Evolutionary conservation across 2,888 invertebrate genomes (phyloP), one percentile per base, ranked within the genome.

Genomic region (Hypomecis atomaria): DNA sequence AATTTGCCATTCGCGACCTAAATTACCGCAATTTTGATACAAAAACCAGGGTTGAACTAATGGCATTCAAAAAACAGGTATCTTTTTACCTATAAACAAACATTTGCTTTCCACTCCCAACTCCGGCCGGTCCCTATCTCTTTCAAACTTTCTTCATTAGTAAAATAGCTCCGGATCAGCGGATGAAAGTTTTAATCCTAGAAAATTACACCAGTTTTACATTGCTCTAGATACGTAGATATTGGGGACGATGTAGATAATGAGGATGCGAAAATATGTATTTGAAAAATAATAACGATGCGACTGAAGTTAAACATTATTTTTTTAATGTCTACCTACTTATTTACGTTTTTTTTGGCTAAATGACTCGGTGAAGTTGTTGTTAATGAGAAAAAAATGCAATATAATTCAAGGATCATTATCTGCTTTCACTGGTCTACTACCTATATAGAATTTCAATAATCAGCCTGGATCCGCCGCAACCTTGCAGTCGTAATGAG

Each of bases 171-270:
- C 73, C 71, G 69, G 76, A 67, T 72, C 68, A 66, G 54, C 23
- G 71, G 71, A 70, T 71, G 50, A 75, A 81, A 84, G 76, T 83
- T 84, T 78, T 81, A 82, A 83, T 82, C 82, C 77, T 60, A 77
- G 75, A 77, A 81, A 79, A 82, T 83, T 79, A 75, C 76, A 67
- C 59, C 72, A 71, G 77, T 82, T 77, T 81, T 78, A 82, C 76
- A 69, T 70, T 62, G 37, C 11, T n/a, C 10, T 40, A 11, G 37
- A 10, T 36, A 45, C 5, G 5, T 7, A 10, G 34, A 23, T 1
- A 10, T 43, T 11, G 6, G 11, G 36, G 13, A 55, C n/a, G 5
- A 42, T 48, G 4, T 34, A 6, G 5, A 11, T 11, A 38, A 13
- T 13, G 23, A 23, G 23, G 23, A 23, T 23, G 23, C 23, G 23